A percentile compares a stretch with the other conserved stretches of the same genome.
These are phyloP conservation scores for Callimorpha dominula DNA, from an alignment of 2,888 invertebrate genomes.

Conservation along the genomic window DNA sequence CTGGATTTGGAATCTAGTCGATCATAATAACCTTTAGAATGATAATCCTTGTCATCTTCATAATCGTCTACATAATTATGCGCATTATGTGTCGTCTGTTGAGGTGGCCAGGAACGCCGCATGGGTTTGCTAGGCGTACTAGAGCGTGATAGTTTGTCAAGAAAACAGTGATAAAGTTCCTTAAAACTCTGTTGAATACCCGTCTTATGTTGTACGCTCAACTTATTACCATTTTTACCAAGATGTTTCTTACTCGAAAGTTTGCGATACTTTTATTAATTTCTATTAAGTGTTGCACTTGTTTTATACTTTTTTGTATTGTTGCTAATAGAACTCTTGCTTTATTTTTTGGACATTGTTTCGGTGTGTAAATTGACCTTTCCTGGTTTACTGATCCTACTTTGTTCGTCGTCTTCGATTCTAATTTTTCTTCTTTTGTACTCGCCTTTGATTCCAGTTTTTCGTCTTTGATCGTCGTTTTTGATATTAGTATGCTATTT, in stretches of 20 bases:
- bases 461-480: too few relatives aligned
- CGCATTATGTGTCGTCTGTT: not conserved
- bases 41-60: not conserved
- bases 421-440: not conserved
- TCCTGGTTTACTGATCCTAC: not conserved
- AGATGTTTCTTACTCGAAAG: not conserved
- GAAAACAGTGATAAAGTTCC: constrained; percentile 9
- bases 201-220: not conserved
- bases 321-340: not conserved
- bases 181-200: not conserved
- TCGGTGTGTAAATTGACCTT: not conserved
- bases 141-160: not conserved
- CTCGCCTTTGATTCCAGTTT: not conserved
- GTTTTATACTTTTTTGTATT: not conserved
- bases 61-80: not conserved
- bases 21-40: not conserved
- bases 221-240: not conserved
- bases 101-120: not conserved
- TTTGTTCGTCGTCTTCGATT: not conserved
- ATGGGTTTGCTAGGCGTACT: not conserved
- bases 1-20: not conserved
- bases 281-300: not conserved
- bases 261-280: not conserved
- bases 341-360: constrained; percentile 1
- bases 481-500: not conserved